Evolutionary conservation across 2,888 invertebrate species (phyloP).

Genomic region (Pollenia labialis): DNA sequence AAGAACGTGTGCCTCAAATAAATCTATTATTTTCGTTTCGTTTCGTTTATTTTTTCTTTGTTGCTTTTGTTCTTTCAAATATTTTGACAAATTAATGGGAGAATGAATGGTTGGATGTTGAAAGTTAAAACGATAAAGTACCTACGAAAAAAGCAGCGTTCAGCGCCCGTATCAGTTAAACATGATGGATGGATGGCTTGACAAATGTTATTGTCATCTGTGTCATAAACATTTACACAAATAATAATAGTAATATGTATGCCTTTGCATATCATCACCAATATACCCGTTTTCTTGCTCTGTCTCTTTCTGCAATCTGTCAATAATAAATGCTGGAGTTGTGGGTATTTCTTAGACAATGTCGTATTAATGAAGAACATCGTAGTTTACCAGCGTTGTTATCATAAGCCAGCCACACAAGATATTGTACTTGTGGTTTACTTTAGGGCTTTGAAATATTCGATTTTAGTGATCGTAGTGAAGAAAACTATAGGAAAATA

Average conservation of each 20-base stretch:
- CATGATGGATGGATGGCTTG: constrained; percentile 55
- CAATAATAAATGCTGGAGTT: neutral
- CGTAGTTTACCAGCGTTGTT: neutral
- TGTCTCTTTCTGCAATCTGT: neutral
- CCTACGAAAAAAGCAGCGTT: neutral
- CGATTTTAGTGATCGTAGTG: neutral
- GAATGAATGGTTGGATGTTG: neutral
- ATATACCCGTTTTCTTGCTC: too few species aligned
- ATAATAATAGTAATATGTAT: constrained; percentile 1
- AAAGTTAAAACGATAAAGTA: constrained; percentile 13
- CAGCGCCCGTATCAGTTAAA: constrained; percentile 14
- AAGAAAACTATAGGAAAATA: too few species aligned
- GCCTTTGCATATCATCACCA: neutral
- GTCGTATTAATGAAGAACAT: neutral
- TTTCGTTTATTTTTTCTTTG: neutral
- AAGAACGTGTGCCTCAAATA: constrained; percentile 37
- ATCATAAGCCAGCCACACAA: neutral
- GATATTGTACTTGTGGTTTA: constrained; percentile 3
- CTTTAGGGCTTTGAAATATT: neutral
- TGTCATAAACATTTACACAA: constrained; percentile 44
- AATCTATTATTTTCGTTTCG: constrained; percentile 14
- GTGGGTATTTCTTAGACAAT: neutral
- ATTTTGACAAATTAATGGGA: neutral
- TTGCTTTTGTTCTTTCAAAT: constrained; percentile 22
- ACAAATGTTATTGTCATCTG: constrained; percentile 38